phyloP scores from a whole-genome alignment of 2,113 vertebrate species.

The Meriones unguiculatus region DNA sequence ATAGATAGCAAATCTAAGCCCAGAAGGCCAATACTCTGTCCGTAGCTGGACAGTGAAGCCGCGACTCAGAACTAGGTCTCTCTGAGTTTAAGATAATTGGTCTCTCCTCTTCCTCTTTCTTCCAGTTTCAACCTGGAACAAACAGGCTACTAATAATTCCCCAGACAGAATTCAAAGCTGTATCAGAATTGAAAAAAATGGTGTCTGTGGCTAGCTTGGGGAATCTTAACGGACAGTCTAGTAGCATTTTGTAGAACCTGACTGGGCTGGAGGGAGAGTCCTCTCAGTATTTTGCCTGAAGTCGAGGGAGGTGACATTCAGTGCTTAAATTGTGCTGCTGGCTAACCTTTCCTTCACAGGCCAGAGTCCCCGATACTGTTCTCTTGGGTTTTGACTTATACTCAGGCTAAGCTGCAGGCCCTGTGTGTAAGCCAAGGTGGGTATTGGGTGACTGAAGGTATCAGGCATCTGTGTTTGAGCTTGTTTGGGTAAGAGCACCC shows the following conservation, averaged over 20 bases:
- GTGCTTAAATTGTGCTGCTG: conserved; percentile 36
- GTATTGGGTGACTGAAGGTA: background rate
- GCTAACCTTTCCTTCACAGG: conserved; percentile 55
- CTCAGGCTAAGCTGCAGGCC: conserved; percentile 49
- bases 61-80: background rate
- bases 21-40: background rate
- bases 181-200: conserved; percentile 41
- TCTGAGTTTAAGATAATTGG: background rate
- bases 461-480: background rate
- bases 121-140: background rate
- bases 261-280: background rate
- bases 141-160: background rate
- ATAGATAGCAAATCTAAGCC: background rate
- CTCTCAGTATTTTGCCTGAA: conserved; percentile 23
- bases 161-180: background rate
- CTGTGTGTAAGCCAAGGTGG: background rate
- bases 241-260: conserved; percentile 19
- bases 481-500: background rate
- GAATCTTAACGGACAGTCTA: background rate
- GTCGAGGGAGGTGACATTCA: background rate
- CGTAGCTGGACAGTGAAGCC: background rate
- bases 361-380: conserved; percentile 66
- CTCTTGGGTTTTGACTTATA: conserved; percentile 67
- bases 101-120: background rate
- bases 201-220: background rate